Percentiles rank a stretch among this genome's conserved stretches.
These are phyloP conservation scores for Aspiorhynchus laticeps DNA, from an alignment of 2,113 vertebrate species.

Conservation along the genomic window DNA sequence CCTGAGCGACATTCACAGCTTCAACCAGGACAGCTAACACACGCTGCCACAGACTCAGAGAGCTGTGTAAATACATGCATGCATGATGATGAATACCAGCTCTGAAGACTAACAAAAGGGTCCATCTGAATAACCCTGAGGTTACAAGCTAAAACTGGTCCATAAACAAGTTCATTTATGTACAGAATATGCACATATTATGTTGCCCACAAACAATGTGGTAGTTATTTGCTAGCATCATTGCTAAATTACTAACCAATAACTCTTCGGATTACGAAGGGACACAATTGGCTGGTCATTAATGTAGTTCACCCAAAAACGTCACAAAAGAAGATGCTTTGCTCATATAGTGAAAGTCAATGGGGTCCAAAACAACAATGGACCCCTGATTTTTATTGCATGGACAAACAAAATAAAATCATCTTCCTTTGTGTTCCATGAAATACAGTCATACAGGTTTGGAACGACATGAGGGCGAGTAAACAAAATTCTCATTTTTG, in stretches of 20 bases:
- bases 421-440: background rate
- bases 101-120: constrained; percentile 2
- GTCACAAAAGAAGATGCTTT: background rate
- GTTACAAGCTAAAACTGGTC: constrained; percentile 7
- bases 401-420: background rate
- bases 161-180: background rate
- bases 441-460: background rate
- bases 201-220: background rate
- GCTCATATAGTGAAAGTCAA: background rate
- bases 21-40: constrained; percentile 78
- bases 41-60: constrained; percentile 26
- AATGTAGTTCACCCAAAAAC: background rate
- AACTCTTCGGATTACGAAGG: background rate
- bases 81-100: background rate
- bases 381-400: background rate
- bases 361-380: background rate
- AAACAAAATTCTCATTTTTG: background rate
- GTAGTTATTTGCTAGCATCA: background rate
- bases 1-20: constrained; percentile 82
- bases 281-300: background rate
- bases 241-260: background rate
- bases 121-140: background rate
- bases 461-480: background rate
- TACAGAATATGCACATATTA: background rate
- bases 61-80: background rate